Evolutionary conservation across 1,140 invertebrate species (phyloP).

Genomic region (Stenopsyche tienmushanensis): DNA sequence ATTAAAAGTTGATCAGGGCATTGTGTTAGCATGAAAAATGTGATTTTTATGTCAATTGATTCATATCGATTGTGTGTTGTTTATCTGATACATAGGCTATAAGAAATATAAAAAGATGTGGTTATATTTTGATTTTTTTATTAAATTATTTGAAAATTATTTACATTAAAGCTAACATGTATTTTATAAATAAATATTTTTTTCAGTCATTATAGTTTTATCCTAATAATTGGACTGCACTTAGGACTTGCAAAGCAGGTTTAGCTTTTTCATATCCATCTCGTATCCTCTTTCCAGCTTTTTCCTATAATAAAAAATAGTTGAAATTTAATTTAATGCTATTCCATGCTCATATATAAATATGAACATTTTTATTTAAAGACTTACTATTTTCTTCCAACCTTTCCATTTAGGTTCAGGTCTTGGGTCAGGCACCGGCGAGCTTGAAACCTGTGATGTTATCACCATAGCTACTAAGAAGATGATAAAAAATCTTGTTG

Average conservation of each 20-base stretch:
- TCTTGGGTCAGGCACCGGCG: too few relatives aligned
- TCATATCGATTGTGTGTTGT: too few relatives aligned
- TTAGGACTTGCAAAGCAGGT: conserved; percentile 13
- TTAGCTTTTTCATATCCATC: conserved; percentile 16
- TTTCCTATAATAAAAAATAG: conserved; percentile 14
- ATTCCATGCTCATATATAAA: neutral
- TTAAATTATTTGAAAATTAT: too few relatives aligned
- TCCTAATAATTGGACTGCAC: neutral
- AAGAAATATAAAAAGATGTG: too few relatives aligned
- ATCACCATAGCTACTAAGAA: neutral
- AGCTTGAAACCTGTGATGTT: neutral
- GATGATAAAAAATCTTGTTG: conserved; percentile 6
- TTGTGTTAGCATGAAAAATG: too few relatives aligned
- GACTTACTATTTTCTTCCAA: conserved; percentile 18
- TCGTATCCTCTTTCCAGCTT: conserved; percentile 14
- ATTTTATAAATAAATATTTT: too few relatives aligned
- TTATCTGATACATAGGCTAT: too few relatives aligned
- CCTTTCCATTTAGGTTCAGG: conserved; percentile 28
- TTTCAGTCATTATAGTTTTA: too few relatives aligned
- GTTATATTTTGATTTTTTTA: too few relatives aligned
- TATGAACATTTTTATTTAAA: neutral
- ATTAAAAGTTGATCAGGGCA: too few relatives aligned
- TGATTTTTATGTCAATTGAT: too few relatives aligned
- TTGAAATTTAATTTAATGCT: neutral
- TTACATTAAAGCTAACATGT: neutral